Conservation (phyloP, 2,113 vertebrate genomes). For the Dipodomys ordii region DNA sequence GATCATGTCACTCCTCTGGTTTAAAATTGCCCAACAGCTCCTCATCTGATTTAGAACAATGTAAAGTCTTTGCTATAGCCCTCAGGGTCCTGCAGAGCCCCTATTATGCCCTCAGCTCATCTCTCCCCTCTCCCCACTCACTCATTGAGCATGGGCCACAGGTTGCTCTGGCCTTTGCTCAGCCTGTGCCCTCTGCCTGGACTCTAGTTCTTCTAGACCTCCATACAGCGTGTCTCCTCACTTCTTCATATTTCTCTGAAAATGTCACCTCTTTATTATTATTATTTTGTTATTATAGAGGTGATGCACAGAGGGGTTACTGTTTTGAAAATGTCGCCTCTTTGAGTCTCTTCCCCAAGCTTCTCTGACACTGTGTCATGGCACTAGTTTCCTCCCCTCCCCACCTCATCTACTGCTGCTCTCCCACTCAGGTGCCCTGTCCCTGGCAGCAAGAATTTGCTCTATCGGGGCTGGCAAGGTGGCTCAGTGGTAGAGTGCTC, state of each 20-base stretch:
- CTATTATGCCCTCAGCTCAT: neutral
- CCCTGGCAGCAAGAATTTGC: neutral
- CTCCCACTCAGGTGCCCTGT: neutral
- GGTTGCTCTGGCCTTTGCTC: neutral
- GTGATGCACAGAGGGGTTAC: too few species aligned
- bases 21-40: neutral
- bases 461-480: too few species aligned
- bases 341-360: neutral
- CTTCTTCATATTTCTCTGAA: neutral
- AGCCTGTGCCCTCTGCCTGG: neutral
- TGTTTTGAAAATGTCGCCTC: neutral
- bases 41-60: neutral
- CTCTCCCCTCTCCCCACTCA: neutral
- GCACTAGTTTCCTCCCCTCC: neutral
- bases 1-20: neutral
- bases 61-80: neutral
- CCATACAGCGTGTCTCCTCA: neutral
- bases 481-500: too few species aligned
- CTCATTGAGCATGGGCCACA: neutral
- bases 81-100: too few species aligned
- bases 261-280: neutral
- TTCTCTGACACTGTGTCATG: neutral
- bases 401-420: neutral
- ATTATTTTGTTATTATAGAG: too few species aligned
- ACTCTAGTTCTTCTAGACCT: neutral